Conservation (phyloP, 2,113 vertebrate species). For the Caracal caracal region DNA sequence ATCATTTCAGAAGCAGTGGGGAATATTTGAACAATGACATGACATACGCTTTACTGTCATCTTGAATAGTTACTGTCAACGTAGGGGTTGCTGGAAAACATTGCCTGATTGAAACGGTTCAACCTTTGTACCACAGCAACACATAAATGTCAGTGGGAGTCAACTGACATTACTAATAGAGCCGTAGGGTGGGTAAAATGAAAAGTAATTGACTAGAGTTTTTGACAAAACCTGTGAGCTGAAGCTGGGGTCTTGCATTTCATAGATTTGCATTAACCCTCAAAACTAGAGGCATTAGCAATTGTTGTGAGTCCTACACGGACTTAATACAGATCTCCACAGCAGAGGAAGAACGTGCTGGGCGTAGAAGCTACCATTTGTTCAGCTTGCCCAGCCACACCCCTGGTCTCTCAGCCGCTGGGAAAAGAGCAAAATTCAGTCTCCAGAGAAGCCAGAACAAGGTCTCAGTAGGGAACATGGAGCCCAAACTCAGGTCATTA, state of each 20-base stretch:
- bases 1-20: constrained; percentile 60
- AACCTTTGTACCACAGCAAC: background rate
- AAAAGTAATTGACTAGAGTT: background rate
- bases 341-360: background rate
- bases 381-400: background rate
- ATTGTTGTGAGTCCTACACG: background rate
- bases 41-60: background rate
- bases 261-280: background rate
- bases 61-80: constrained; percentile 11
- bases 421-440: background rate
- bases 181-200: background rate
- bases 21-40: constrained; percentile 22
- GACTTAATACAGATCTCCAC: background rate
- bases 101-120: background rate
- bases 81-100: background rate
- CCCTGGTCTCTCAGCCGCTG: background rate
- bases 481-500: background rate
- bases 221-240: constrained; percentile 24
- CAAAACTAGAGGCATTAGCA: background rate
- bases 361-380: background rate
- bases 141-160: background rate
- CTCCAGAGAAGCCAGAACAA: constrained; percentile 6
- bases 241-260: background rate
- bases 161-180: background rate
- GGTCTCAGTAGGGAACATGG: background rate